These are phyloP conservation scores for Alcedo atthis DNA, from an alignment of 2,797 vertebrate species.

Conservation along the genomic window DNA sequence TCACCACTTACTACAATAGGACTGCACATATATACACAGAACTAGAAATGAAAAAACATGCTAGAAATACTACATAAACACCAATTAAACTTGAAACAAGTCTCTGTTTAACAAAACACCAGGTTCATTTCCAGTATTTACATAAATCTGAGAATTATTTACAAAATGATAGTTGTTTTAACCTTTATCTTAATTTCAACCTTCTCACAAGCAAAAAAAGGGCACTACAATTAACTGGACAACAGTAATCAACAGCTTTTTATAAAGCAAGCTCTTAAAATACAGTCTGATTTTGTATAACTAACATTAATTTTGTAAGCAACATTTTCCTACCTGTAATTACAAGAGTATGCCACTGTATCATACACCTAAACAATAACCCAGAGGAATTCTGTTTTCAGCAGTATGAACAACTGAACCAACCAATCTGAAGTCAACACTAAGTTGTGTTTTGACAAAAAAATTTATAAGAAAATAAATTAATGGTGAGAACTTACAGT, in stretches of 20 bases:
- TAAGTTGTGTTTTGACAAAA: background rate
- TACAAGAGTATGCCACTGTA: background rate
- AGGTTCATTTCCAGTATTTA: background rate
- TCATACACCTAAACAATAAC: background rate
- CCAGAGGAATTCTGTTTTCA: background rate
- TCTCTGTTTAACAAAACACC: background rate
- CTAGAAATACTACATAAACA: background rate
- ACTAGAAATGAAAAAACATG: background rate
- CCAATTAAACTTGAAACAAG: background rate
- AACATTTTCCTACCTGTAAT: background rate
- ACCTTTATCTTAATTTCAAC: background rate
- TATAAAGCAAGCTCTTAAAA: background rate
- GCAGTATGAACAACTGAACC: background rate
- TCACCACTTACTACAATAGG: background rate
- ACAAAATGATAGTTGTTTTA: background rate
- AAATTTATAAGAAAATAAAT: background rate
- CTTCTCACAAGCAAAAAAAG: background rate
- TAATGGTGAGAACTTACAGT: background rate
- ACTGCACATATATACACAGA: background rate
- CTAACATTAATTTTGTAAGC: background rate
- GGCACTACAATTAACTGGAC: background rate
- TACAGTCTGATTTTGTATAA: too few relatives aligned
- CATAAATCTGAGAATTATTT: background rate
- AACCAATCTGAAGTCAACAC: background rate
- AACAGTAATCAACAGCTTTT: background rate